These are phyloP conservation scores for Spodoptera littoralis DNA, from an alignment of 2,888 invertebrate species.

Conservation along the genomic window DNA sequence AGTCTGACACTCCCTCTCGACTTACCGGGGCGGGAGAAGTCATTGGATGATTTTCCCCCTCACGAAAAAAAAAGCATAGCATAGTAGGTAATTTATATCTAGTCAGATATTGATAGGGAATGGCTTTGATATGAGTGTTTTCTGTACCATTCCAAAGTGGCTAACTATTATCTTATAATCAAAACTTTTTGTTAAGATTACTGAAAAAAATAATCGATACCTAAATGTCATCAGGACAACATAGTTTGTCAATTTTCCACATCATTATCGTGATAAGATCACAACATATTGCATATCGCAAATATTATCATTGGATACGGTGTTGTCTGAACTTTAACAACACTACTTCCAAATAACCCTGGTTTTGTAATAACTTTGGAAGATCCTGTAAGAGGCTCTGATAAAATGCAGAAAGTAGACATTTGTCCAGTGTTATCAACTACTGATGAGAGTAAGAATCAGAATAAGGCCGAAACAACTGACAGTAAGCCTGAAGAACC, in stretches of 20 bases:
- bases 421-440: background rate
- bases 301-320: slow-evolving; percentile 15
- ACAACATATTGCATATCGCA: slow-evolving; percentile 12
- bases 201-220: slow-evolving; percentile 3
- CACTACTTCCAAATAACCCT: slow-evolving; percentile 1
- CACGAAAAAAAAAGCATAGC: no score
- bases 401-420: no score
- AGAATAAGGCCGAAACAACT: slow-evolving; percentile 10
- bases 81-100: no score
- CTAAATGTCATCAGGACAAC: slow-evolving; percentile 38
- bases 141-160: no score
- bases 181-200: background rate
- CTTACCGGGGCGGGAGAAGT: no score
- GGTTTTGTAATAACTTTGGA: background rate
- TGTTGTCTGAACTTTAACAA: slow-evolving; percentile 14
- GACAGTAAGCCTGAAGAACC: slow-evolving; percentile 4
- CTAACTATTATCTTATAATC: background rate
- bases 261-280: slow-evolving; percentile 26
- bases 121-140: no score
- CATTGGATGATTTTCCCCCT: no score
- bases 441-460: background rate
- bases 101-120: no score
- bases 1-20: no score
- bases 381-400: no score
- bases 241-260: slow-evolving; percentile 4